phyloP scores from a whole-genome alignment of 2,888 invertebrate species.

The Oligia latruncula region DNA sequence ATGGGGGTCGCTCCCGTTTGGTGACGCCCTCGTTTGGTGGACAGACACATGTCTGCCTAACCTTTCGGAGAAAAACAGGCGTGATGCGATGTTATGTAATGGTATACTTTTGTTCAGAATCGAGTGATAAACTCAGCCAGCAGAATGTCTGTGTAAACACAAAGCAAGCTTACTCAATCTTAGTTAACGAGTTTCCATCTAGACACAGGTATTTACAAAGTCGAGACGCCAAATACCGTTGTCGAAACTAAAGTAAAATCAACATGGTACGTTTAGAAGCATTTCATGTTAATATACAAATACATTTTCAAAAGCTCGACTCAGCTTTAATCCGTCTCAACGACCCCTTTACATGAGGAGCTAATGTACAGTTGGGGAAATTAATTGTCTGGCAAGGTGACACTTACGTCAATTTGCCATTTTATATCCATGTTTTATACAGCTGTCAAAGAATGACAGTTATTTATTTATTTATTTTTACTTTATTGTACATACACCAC shows the following conservation, averaged over 20 bases:
- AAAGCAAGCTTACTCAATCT: not conserved
- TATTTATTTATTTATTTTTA: too few relatives aligned
- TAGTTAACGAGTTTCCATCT: conserved; percentile 1
- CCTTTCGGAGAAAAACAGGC: not conserved
- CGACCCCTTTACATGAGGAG: not conserved
- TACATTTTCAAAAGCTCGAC: conserved; percentile 4
- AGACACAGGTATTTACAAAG: conserved; percentile 15
- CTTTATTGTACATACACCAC: too few relatives aligned
- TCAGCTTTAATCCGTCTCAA: conserved; percentile 11
- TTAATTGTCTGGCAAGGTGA: not conserved
- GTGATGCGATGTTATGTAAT: not conserved
- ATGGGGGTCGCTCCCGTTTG: too few relatives aligned
- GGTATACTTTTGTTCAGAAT: not conserved
- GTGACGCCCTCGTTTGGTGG: too few relatives aligned
- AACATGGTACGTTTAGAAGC: conserved; percentile 6
- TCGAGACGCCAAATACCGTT: not conserved
- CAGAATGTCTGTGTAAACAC: not conserved
- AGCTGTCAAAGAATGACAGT: not conserved
- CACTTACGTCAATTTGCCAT: not conserved
- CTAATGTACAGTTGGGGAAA: not conserved
- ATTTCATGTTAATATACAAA: conserved; percentile 14
- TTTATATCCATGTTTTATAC: not conserved
- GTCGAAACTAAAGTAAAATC: not conserved
- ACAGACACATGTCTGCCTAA: not conserved
- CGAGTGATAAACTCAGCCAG: not conserved